Conservation (phyloP, 1,140 invertebrate genomes). For the Heterodera schachtii region DNA sequence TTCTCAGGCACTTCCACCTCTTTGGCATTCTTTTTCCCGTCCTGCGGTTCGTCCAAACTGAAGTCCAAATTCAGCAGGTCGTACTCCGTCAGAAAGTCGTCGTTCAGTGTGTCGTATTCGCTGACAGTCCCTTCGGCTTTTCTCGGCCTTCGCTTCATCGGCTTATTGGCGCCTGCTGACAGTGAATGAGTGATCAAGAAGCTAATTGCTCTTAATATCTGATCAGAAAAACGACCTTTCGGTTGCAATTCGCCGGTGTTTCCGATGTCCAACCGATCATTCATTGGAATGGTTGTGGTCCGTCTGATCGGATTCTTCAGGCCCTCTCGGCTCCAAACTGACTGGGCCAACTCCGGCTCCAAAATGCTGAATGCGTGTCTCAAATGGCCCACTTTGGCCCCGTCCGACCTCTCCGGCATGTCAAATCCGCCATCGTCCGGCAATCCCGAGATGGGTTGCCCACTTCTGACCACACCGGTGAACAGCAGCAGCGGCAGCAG, state of each 20-base stretch:
- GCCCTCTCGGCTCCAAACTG: conserved; percentile 16
- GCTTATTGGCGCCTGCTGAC: neutral
- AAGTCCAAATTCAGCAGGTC: conserved; percentile 22
- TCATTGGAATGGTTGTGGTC: conserved; percentile 22
- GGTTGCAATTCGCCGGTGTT: neutral
- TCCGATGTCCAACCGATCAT: neutral
- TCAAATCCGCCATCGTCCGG: neutral
- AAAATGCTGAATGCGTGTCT: conserved; percentile 25
- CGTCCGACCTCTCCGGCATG: conserved; percentile 9
- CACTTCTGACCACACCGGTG: neutral
- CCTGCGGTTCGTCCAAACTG: conserved; percentile 16
- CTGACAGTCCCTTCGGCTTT: neutral
- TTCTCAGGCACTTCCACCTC: conserved; percentile 10
- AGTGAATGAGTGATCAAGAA: neutral
- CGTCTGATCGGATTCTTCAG: conserved; percentile 19
- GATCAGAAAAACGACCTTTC: neutral
- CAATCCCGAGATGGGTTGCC: conserved; percentile 1
- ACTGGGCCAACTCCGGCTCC: conserved; percentile 26
- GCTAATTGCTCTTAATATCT: no score
- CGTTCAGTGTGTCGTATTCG: conserved; percentile 28
- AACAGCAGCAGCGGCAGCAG: neutral
- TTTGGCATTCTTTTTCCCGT: conserved; percentile 10
- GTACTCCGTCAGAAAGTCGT: conserved; percentile 28
- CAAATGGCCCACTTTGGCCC: conserved; percentile 5
- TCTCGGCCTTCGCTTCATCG: neutral